Evolutionary conservation across 2,888 invertebrate species (phyloP), one percentile per base, ranked within the genome.

Genomic region (Maniola hyperantus): DNA sequence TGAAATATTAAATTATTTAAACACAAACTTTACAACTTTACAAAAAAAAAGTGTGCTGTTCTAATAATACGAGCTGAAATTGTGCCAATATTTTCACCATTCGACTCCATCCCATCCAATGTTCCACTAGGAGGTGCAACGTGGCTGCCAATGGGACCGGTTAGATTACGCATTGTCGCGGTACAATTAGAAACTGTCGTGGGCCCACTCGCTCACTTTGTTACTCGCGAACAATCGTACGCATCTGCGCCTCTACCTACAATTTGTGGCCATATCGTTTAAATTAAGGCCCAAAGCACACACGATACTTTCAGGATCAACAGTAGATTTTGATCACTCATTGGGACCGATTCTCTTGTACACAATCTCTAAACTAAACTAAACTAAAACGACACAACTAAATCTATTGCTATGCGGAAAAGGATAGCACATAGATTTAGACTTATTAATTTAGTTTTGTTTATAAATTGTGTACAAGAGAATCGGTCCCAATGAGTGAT

Each of bases 151-250:
- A 88, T 85, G 76, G 84, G 89, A 84, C 88, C 87, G 87, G 90
- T 90, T 91, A 88, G 91, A 92, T 90, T 90, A 92, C 87, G 85
- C 84, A 90, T 89, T 90, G 89, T 90, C 83, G 88, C 78, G 87
- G 86, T 80, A 91, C 91, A 90, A 91, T 91, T 91, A 91, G 85
- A 90, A 89, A 89, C 87, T 91, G 89, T 90, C 86, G 86, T 83
- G 80, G 83, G 76, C 83, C 81, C 83, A 48, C 76, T 80, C 77
- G 82, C 80, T 81, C 80, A 88, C 88, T 91, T 88, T 89, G 87
- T 89, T 89, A 88, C 88, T 86, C 85, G 84, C 88, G 88, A 88
- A 89, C 89, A 90, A 89, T 89, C 83, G 71, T 74, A 77, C 83
- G 85, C 91, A 90, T 91, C 91, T 91, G 91, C 86, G 83, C 80